A percentile compares a stretch with the other conserved stretches of the same genome.
phyloP scores from a whole-genome alignment of 2,797 vertebrate species.

The Catamblyrhynchus diadema region DNA sequence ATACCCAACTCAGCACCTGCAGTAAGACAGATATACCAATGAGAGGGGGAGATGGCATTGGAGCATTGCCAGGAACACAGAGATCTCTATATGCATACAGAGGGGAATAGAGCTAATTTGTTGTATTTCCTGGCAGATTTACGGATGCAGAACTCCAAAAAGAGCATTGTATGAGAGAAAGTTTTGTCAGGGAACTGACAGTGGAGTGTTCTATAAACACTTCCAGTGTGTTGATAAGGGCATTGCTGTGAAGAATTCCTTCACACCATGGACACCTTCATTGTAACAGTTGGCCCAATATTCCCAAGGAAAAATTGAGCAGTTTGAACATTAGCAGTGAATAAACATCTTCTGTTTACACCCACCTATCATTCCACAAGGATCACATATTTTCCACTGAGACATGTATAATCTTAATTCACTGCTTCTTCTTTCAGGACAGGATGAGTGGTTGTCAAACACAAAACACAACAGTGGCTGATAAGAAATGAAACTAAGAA shows the following conservation, averaged over 20 bases:
- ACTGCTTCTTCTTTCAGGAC: background rate
- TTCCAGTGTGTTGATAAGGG: background rate
- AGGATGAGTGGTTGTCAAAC: background rate
- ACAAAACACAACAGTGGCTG: background rate
- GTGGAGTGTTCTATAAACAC: background rate
- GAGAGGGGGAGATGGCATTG: background rate
- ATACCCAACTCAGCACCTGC: background rate
- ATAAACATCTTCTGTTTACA: background rate
- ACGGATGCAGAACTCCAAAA: background rate
- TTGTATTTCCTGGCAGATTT: background rate
- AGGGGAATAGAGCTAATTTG: background rate
- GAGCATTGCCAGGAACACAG: background rate
- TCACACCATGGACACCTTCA: background rate
- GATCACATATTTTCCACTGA: background rate
- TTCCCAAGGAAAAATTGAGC: background rate
- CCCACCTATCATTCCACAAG: background rate
- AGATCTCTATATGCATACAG: background rate
- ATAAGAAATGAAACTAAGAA: background rate
- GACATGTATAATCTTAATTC: background rate
- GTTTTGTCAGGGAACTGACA: background rate
- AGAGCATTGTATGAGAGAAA: background rate
- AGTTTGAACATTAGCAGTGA: background rate
- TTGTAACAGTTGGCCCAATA: background rate
- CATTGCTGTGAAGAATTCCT: background rate
- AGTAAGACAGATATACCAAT: background rate